These are phyloP conservation scores for Willowsia nigromaculata DNA, from an alignment of 2,888 invertebrate species.

Conservation along the genomic window DNA sequence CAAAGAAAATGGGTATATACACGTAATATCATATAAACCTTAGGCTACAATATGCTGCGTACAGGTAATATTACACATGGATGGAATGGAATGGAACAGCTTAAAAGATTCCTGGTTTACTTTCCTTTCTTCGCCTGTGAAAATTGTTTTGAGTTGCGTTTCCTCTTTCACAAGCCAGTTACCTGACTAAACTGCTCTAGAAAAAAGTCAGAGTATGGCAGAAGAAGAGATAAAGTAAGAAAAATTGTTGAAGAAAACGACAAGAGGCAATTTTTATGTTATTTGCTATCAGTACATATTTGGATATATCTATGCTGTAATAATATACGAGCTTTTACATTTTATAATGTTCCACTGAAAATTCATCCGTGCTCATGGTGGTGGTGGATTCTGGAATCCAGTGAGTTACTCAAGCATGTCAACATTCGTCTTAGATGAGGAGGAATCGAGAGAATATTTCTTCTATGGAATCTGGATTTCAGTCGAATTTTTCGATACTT, in stretches of 20 bases:
- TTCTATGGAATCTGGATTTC: conserved; percentile 40
- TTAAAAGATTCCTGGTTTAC: conserved; percentile 30
- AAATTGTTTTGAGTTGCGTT: conserved; percentile 24
- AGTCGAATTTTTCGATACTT: conserved; percentile 5
- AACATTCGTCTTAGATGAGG: conserved; percentile 55
- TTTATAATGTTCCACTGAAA: conserved; percentile 32
- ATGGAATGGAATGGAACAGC: neutral
- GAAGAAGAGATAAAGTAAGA: conserved; percentile 11
- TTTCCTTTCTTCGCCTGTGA: conserved; percentile 9
- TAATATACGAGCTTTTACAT: neutral
- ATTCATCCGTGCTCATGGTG: conserved; percentile 25
- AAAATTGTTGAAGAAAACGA: neutral
- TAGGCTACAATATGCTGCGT: neutral
- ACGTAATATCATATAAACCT: neutral
- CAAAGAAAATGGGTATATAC: neutral
- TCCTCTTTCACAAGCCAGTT: neutral
- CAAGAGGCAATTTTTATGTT: conserved; percentile 53
- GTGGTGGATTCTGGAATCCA: conserved; percentile 40
- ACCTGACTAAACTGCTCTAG: conserved; percentile 13
- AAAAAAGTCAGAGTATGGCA: neutral
- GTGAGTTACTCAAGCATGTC: conserved; percentile 59
- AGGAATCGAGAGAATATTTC: conserved; percentile 5
- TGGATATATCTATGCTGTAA: neutral
- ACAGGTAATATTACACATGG: neutral
- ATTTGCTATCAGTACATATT: conserved; percentile 51